A percentile compares a stretch with the other conserved stretches of the same genome.
These are phyloP conservation scores for Darevskia mixta DNA, from an alignment of 2,797 vertebrate species.

Conservation along the genomic window DNA sequence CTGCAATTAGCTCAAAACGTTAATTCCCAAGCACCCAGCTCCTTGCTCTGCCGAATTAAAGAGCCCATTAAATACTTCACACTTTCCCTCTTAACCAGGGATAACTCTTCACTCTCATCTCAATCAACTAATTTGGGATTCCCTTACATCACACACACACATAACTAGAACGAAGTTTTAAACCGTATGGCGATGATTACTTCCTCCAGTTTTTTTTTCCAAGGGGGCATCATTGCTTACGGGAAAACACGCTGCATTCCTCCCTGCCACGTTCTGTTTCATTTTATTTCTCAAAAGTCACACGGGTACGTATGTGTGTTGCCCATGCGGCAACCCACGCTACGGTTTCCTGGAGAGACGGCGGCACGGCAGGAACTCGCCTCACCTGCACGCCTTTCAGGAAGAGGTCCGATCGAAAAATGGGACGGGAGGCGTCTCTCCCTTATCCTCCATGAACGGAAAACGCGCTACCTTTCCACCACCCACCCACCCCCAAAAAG, in stretches of 20 bases:
- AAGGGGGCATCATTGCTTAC: background rate
- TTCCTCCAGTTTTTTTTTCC: background rate
- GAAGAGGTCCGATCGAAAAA: background rate
- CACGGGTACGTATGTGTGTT: background rate
- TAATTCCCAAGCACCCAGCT: background rate
- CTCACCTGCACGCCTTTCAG: background rate
- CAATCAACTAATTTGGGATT: background rate
- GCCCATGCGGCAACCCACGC: background rate
- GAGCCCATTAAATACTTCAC: background rate
- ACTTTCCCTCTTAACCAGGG: background rate
- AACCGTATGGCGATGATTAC: background rate
- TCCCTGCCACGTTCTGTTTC: background rate
- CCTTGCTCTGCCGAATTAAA: constrained; percentile 17
- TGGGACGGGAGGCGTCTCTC: too few species aligned
- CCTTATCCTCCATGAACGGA: rapidly evolving
- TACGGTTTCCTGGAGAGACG: background rate
- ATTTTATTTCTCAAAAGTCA: too few species aligned
- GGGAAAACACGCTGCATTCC: too few species aligned
- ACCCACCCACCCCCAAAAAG: background rate
- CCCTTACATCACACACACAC: too few species aligned
- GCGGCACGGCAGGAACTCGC: too few species aligned
- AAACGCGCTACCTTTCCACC: background rate
- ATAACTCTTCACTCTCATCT: background rate
- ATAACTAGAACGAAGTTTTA: background rate
- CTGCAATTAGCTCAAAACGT: constrained; percentile 6